Percentiles rank a stretch among this genome's conserved stretches.
Evolutionary conservation across 2,113 vertebrate genomes (phyloP).

Genomic region (Podocnemis expansa): DNA sequence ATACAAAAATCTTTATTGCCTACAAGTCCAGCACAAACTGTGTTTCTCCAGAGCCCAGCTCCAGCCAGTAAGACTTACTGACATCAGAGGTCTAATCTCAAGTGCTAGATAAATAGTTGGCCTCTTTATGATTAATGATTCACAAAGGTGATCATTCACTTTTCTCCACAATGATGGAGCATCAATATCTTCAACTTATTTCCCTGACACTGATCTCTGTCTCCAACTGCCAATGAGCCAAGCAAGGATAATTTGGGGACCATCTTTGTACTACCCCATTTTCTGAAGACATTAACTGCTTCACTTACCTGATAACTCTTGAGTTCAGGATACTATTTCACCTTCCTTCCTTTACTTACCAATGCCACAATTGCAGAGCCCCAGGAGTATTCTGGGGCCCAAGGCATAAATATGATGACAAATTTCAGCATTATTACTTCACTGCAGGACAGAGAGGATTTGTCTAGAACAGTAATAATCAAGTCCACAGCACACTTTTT

Average conservation of each 20-base stretch:
- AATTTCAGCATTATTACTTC: background rate
- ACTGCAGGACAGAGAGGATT: background rate
- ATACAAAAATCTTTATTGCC: slow-evolving; percentile 1
- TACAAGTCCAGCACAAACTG: background rate
- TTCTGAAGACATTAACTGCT: slow-evolving; percentile 4
- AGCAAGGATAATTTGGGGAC: background rate
- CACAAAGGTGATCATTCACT: background rate
- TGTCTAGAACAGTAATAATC: background rate
- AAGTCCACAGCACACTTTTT: background rate
- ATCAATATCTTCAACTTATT: background rate
- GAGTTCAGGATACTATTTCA: background rate
- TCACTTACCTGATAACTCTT: background rate
- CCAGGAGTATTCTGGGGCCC: background rate
- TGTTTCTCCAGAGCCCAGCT: background rate
- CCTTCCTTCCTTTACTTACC: background rate
- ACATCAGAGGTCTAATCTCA: background rate
- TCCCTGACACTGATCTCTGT: background rate
- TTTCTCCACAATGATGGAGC: background rate
- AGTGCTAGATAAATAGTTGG: background rate
- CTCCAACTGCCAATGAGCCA: background rate
- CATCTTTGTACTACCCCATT: background rate
- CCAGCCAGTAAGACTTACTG: background rate
- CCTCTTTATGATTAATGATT: background rate
- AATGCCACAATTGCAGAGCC: background rate
- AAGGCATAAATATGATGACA: background rate